These are phyloP conservation scores for Apocheima hispidaria DNA, from an alignment of 2,888 invertebrate species.

Conservation along the genomic window DNA sequence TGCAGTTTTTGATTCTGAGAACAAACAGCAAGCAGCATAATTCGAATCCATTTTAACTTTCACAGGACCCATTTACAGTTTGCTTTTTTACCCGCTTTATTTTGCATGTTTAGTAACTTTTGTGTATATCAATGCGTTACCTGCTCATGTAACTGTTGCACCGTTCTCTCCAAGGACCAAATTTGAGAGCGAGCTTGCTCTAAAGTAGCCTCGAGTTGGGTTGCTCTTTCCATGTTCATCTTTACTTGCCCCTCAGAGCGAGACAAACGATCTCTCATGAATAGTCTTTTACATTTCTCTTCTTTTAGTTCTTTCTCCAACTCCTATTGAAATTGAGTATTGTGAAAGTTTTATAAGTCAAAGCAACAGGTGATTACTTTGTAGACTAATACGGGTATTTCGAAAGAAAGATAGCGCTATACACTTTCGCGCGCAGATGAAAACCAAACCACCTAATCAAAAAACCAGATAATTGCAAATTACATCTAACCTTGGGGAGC, in stretches of 20 bases:
- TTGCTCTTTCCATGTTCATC: slow-evolving; percentile 58
- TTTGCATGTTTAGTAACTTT: no score
- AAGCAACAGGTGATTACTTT: background rate
- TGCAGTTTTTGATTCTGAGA: slow-evolving; percentile 69
- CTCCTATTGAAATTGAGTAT: slow-evolving; percentile 57
- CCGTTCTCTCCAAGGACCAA: slow-evolving; percentile 62
- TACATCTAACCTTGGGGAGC: no score
- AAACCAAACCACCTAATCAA: no score
- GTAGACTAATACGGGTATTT: no score
- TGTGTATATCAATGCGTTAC: slow-evolving; percentile 45
- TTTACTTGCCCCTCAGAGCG: slow-evolving; percentile 68
- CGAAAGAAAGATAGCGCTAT: background rate
- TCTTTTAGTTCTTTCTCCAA: slow-evolving; percentile 74
- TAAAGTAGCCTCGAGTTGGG: slow-evolving; percentile 64
- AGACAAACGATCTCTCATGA: slow-evolving; percentile 60
- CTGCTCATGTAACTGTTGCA: slow-evolving; percentile 68
- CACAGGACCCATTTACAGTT: no score
- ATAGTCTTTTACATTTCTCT: slow-evolving; percentile 61
- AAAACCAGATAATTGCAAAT: no score
- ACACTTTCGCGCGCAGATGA: no score
- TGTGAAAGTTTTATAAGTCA: background rate
- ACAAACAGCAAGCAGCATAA: background rate
- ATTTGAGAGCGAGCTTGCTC: slow-evolving; percentile 61
- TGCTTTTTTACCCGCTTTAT: no score
- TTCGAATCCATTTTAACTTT: background rate